Evolutionary conservation across 2,113 vertebrate genomes (phyloP), one percentile per base, ranked within the genome.

Genomic region (Phylloscopus whistleri): DNA sequence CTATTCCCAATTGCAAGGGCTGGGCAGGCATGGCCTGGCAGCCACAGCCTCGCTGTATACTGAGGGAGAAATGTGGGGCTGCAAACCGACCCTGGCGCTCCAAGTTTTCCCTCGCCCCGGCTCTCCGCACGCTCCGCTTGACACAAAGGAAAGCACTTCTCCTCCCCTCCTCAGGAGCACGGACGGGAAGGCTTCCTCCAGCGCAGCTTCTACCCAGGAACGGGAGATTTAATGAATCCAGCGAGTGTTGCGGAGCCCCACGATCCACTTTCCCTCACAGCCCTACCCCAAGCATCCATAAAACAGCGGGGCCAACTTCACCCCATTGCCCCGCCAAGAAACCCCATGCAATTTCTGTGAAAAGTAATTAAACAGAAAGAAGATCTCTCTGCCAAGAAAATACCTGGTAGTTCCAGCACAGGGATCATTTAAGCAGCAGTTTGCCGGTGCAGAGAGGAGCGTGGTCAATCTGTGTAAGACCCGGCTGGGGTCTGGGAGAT

Each of bases 331-430:
- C 68, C 3, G 3, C 56, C 10, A 72, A 90, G 93, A 94, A 96
- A 93, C 41, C 41, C 41, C 77, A 88, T 51, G 89, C 74, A 48
- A 74, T 92, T 97, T 95, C 88, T 62, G 59, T 86, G 81, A 94
- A 93, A 97, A 97, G 95, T 94, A 96, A 96, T 97, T 97, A 95
- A 96, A 96, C 12, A 23, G 80, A 96, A 96, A 96, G 88, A 84
- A 84, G 84, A 94, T 73, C 79, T 68, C 56, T 55, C 81, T 78
- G 84, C 85, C 93, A 93, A 94, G 92, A 92, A 96, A 97, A 94
- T 96, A 97, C 79, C 96, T 96, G 92, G 91, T 76, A 77, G 84
- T 41, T 93, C n/a, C 66, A 80, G 75, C n/a, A 66, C 30, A 33
- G 49, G 66, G 87, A 62, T 72, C 66, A 91, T 91, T 88, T 79